Evolutionary conservation across 2,113 vertebrate genomes (phyloP), one percentile per base, ranked within the genome.

Genomic region (Nothoprocta pentlandii): DNA sequence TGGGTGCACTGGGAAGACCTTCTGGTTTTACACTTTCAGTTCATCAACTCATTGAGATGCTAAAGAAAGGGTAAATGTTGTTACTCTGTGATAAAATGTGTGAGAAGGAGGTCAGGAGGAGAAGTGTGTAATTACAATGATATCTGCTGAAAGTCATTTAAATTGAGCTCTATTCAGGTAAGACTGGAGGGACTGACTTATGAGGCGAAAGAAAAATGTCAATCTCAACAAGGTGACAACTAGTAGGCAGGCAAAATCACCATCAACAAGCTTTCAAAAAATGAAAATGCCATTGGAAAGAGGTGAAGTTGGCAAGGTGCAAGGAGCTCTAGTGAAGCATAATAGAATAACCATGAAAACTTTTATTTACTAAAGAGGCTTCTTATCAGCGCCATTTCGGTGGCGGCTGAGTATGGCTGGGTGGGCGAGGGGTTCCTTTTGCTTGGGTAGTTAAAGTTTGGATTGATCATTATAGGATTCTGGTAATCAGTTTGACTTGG

Each of bases 41-140:
- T 85, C 87, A 76, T 85, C 74, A 81, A 41, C 54, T 82, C 73
- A 10, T 85, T 81, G 63, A 80, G 42, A 63, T 89, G 88, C 71
- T 89, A 79, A 92, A 80, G 53, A 83, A 84, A 84, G 67, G 73
- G 41, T 86, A 74, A 73, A 89, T 53, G 69, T 51, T 87, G 42
- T 69, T 91, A 63, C 41, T 63, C 75, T 87, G 67, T 1, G 6
- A 82, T 23, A 70, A 87, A 93, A 70, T 23, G 44, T 85, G 58
- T 66, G 39, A 67, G 83, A 82, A 89, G 80, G 78, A 44, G 28
- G 59, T 49, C 71, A 78, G 61, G n/a, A 95, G 76, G 59, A 90
- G n/a, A 59, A 68, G 47, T 26, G 68, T 53, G 0, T 86, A 89
- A 92, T 89, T 85, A 66, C 41, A 84, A 2, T 16, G 20, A 9